Base-by-base conservation (phyloP, 2,888 invertebrate genomes). In the Dermolepida albohirtum region DNA sequence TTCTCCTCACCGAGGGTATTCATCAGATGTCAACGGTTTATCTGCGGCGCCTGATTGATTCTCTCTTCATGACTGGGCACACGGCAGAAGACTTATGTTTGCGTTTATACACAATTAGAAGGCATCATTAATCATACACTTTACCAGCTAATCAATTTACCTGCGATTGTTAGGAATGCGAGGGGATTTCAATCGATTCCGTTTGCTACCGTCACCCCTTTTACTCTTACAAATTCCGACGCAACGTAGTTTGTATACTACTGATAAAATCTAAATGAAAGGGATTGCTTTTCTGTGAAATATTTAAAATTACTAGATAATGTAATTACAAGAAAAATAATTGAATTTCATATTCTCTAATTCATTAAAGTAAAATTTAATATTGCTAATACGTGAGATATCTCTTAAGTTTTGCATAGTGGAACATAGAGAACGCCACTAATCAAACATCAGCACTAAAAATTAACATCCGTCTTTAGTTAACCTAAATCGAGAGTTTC, bases 31-130 rank as follows among this genome's bases (percentile, higher is more conserved):
- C 71, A 70, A 70, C 71, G 64, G 54, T 63, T 66, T 67, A 62
- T 62, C 66, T 63, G 52, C 69, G 55, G 64, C 68, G 64, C 64
- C 71, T 72, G 73, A 73, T 72, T 72, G 72, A 73, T 73, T 71
- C 64, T 57, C 68, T 67, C 70, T 55, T 54, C 68, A 69, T 73
- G 72, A 73, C 73, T 70, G 43, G 47, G 70, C 72, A 62, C 39
- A 49, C 16, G 47, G 59, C 59, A 29, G 59, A 67, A 55, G 65
- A 69, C 70, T 70, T 71, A 64, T 69, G 68, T 62, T 54, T 66
- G 49, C 59, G 72, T 74, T 74, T 74, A 74, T 72, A 69, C 68
- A 73, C 68, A 73, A 73, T 73, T 74, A 73, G 72, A 64, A 63
- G 22, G 64, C 67, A 68, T 68, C 74, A 74, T 74, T 72, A 74